Evolutionary conservation across 2,888 invertebrate genomes (phyloP), one percentile per base, ranked within the genome.

Genomic region (Lithosia quadra): DNA sequence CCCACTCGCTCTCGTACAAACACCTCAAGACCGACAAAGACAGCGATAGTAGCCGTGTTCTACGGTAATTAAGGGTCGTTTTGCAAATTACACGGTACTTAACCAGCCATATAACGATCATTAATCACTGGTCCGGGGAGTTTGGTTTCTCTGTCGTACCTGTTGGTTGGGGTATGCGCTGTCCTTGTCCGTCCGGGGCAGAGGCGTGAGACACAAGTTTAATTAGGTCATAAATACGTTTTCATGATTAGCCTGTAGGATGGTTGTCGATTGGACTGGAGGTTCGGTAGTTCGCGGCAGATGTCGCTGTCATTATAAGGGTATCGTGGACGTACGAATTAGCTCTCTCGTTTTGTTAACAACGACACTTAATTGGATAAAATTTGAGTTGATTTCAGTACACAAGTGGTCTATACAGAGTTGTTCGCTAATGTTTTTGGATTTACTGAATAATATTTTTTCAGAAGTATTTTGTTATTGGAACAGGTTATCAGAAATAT

Each of bases 1-100:
- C 93, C 85, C 90, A 75, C 80, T 93, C 90, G 55, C 81, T 73
- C 90, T 24, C 72, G 69, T 70, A 65, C 56, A 36, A 73, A 78
- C 74, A 77, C 75, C 73, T 75, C 55, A 65, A 74, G 81, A 63
- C 75, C 84, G 92, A 92, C 87, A 90, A 90, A 89, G 93, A 92
- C 78, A 83, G 90, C 85, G 84, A 89, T 87, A 90, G 94, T 92
- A 93, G 93, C 91, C 89, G 88, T 92, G 92, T 91, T 93, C 92
- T 86, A 88, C 91, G 94, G 93, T 95, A 95, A 96, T 96, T 96
- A 96, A 96, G 96, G 96, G 96, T 96, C 96, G 96, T 96, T 96
- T 96, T 96, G 96, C 96, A 96, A 96, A 96, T 96, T 96, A 96
- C 96, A 96, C 95, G 96, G 96, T 96, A 96, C 96, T 96, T 96